Conservation (phyloP, 2,888 invertebrate genomes). For the Mythimna lalbum region DNA sequence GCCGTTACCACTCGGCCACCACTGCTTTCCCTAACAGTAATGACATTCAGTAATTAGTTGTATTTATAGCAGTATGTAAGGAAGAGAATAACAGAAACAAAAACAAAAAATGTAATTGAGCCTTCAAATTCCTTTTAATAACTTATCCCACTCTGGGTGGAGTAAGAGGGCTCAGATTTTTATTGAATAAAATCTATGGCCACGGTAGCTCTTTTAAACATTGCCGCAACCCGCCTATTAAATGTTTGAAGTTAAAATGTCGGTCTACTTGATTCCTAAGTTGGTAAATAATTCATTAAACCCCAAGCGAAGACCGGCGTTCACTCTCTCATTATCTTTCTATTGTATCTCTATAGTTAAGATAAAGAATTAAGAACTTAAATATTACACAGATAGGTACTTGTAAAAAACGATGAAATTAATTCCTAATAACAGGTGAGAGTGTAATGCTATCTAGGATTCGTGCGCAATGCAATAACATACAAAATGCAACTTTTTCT, state of each 20-base stretch:
- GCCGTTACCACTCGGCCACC: no score
- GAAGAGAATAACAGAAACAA: no score
- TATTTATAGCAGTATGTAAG: not conserved
- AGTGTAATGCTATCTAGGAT: slow-evolving; percentile 31
- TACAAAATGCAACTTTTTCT: slow-evolving; percentile 29
- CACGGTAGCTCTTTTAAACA: no score
- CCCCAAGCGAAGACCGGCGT: no score
- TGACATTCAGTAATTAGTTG: not conserved
- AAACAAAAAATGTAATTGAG: not conserved
- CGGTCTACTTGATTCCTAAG: not conserved
- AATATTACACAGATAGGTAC: not conserved
- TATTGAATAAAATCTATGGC: no score
- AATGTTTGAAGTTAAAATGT: not conserved
- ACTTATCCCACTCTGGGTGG: no score
- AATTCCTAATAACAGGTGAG: slow-evolving; percentile 17
- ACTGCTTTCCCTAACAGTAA: no score
- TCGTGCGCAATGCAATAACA: slow-evolving; percentile 37
- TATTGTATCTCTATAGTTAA: not conserved
- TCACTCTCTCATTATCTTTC: no score
- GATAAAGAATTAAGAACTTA: not conserved
- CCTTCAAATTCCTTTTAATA: not conserved
- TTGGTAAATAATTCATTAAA: not conserved
- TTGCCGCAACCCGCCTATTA: no score
- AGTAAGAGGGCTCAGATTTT: no score
- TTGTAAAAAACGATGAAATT: slow-evolving; percentile 8